Evolutionary conservation across 2,888 invertebrate genomes (phyloP), one percentile per base, ranked within the genome.

Genomic region (Aspidapion aeneum): DNA sequence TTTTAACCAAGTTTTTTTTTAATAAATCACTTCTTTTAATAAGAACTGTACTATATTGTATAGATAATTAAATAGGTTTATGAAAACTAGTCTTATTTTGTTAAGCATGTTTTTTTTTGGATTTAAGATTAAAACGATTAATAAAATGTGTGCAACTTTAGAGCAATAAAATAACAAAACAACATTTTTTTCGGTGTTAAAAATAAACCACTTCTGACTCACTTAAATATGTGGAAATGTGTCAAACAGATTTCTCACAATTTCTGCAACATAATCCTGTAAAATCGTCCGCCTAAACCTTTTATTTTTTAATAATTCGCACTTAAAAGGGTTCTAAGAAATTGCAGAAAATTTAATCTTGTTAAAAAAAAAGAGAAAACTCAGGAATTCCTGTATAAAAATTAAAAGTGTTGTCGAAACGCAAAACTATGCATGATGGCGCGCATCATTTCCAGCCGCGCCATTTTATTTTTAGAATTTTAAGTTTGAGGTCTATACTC

Each of bases 381-480:
- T 35, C 12, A 35, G 3, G 12, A 35, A 35, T 7, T 35, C 35
- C 5, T 35, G 3, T 35, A 35, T 35, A 35, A 35, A 35, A 35
- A 12, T 12, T 12, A 12, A 35, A 35, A 35, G 35, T 35, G 35
- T 7, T 35, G 12, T 35, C 5, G 35, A 35, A 35, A 35, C 5
- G 35, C 35, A 35, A 35, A 35, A 35, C 35, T 35, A 35, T 35
- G 35, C 5, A 7, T 35, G 35, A 12, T 35, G 35, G 35, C 35
- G 35, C 35, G 35, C 3, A 35, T 7, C 35, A 35, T 12, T 12
- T 3, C 35, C 5, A 12, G 35, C 12, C 35, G 35, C 35, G 35
- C 35, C 71, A 73, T 74, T 77, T 77, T 77, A 77, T 77, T 77
- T 77, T 77, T 77, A 77, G 77, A 75, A 73, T 59, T 65, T 74